Conservation (phyloP, 2,113 vertebrate species). For the Chaenocephalus aceratus region DNA sequence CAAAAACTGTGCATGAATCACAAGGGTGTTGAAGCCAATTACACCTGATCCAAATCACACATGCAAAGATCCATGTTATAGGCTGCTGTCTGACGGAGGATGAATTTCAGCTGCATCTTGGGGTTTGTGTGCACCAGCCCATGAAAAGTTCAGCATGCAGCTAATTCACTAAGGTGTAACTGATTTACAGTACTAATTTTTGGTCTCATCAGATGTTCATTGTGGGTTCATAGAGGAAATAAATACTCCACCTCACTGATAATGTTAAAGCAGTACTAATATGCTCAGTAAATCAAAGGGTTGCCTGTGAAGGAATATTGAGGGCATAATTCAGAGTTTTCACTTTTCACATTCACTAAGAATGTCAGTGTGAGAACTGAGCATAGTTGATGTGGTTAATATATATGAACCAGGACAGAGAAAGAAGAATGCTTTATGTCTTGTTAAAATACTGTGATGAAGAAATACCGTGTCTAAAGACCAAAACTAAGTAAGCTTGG, state of each 20-base stretch:
- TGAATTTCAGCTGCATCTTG: conserved; percentile 31
- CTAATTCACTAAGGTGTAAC: conserved; percentile 56
- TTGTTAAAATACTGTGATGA: too few relatives aligned
- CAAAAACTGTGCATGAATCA: conserved; percentile 19
- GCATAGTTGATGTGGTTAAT: conserved; percentile 6
- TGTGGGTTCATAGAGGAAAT: conserved; percentile 49
- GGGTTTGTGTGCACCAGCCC: conserved; percentile 29
- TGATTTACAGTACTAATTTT: conserved; percentile 66
- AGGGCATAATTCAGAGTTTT: conserved; percentile 16
- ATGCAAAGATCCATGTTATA: conserved; percentile 30
- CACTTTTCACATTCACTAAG: conserved; percentile 8
- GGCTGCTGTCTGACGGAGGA: conserved; percentile 27
- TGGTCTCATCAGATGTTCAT: conserved; percentile 50
- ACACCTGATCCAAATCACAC: conserved; percentile 34
- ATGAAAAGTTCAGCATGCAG: conserved; percentile 59
- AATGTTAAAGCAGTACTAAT: conserved; percentile 40
- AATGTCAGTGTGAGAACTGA: conserved; percentile 1
- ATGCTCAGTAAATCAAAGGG: conserved; percentile 35
- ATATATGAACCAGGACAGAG: conserved; percentile 6
- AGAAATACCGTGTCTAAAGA: too few relatives aligned
- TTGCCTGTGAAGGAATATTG: conserved; percentile 40
- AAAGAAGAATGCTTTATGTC: neutral
- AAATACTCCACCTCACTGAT: conserved; percentile 37
- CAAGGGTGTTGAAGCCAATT: conserved; percentile 35
- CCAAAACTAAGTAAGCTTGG: too few relatives aligned